Conservation (phyloP, 1,140 invertebrate species). For the Drosophila aff. region DNA sequence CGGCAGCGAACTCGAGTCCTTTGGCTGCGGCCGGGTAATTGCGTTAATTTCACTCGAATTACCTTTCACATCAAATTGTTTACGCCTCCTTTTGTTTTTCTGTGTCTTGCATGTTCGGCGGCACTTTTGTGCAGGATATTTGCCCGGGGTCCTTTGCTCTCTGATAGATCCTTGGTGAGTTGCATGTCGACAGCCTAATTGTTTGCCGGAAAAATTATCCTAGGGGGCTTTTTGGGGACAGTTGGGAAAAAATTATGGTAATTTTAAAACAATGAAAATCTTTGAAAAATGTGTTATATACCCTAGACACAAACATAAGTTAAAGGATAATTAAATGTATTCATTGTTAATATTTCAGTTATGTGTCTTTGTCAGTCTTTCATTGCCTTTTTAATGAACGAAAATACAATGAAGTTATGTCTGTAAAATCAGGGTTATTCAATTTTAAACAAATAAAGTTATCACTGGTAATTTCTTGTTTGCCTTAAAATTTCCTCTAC, state of each 20-base stretch:
- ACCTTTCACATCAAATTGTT: slow-evolving; percentile 67
- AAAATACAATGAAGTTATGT: not conserved
- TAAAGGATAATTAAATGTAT: not conserved
- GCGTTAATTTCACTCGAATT: slow-evolving; percentile 77
- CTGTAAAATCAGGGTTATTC: not conserved
- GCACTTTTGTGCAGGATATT: slow-evolving; percentile 59
- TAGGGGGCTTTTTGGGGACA: slow-evolving; percentile 1
- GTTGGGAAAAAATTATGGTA: not conserved
- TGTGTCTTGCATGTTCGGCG: slow-evolving; percentile 65
- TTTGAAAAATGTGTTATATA: no score
- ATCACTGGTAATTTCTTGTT: no score
- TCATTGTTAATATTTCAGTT: not conserved
- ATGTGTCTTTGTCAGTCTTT: not conserved
- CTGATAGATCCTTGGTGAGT: slow-evolving; percentile 17
- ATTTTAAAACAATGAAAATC: not conserved
- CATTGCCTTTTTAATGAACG: not conserved
- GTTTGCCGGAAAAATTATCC: slow-evolving; percentile 65
- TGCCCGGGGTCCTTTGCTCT: not conserved
- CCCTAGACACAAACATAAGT: not conserved
- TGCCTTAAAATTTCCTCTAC: not conserved
- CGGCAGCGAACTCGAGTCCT: slow-evolving; percentile 51
- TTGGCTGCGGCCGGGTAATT: slow-evolving; percentile 69
- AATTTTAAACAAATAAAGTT: not conserved
- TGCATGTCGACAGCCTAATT: slow-evolving; percentile 79
- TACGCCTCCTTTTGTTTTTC: slow-evolving; percentile 30